Evolutionary conservation across 1,140 invertebrate species (phyloP), one percentile per base, ranked within the genome.

Genomic region (Pseudomyrmex sp.): DNA sequence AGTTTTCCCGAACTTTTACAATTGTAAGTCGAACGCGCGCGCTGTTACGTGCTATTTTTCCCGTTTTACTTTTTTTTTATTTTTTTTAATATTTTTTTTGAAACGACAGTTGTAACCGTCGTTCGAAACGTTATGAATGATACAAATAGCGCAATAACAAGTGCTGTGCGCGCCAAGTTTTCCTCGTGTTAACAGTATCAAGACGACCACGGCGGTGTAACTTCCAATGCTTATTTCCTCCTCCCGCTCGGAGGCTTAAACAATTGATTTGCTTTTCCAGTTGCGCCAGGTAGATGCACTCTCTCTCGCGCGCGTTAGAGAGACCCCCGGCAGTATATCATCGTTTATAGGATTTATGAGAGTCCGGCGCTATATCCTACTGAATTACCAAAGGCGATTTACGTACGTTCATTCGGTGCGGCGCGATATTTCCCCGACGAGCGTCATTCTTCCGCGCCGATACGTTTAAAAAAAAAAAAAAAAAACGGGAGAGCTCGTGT

Each of bases 351-450:
- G 83, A 90, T 91, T 90, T 90, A 88, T 76, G 82, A 85, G 75
- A 85, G 75, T 52, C 35, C 80, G 63, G 56, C 76, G 74, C 85
- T 74, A 85, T 35, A 35, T 86, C 85, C 69, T 75, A 68, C 61
- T 74, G 89, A 91, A 91, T 91, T 91, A 90, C 84, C 48, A 82
- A 86, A 84, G 69, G 82, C 85, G 87, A 92, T 91, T 92, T 91
- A 91, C 85, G 82, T 89, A 66, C 63, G 66, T 50, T 68, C 58
- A 83, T 62, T 77, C 76, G 26, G 65, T 65, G 20, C 59, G 66
- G 61, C 61, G 77, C 86, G 82, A 86, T 89, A 84, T 89, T 89
- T 89, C 44, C 7, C 4, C 75, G 75, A 73, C 8, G 9, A 35
- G 62, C 23, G 18, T 61, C 59, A 35, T 54, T 62, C 13, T 18